phyloP scores from a whole-genome alignment of 2,888 invertebrate species.

The Abrostola tripartita region DNA sequence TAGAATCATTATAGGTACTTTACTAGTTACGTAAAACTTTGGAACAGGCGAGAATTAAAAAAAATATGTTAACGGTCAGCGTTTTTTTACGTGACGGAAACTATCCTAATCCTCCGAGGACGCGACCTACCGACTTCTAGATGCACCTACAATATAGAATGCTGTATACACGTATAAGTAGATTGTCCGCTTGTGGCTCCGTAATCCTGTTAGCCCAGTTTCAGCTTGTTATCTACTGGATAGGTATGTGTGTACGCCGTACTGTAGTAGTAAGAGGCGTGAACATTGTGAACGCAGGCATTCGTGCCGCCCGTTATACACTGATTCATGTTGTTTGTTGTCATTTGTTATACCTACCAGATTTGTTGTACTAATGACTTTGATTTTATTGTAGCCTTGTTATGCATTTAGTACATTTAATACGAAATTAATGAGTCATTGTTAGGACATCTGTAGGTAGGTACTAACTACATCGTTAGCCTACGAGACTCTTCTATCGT shows the following conservation, averaged over 20 bases:
- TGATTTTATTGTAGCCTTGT: conserved; percentile 36
- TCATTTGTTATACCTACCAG: conserved; percentile 26
- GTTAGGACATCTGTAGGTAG: too few species aligned
- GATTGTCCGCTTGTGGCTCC: conserved; percentile 58
- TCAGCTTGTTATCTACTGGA: conserved; percentile 70
- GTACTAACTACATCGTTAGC: too few species aligned
- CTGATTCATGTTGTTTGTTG: conserved; percentile 47
- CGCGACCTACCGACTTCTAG: neutral
- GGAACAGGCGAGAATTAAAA: too few species aligned
- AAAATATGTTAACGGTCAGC: too few species aligned
- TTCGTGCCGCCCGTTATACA: conserved; percentile 40
- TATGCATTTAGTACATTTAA: conserved; percentile 19
- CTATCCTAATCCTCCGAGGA: too few species aligned
- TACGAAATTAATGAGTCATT: neutral
- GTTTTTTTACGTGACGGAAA: too few species aligned
- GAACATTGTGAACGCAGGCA: conserved; percentile 35
- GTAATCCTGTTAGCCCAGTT: conserved; percentile 82
- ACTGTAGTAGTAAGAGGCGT: conserved; percentile 41
- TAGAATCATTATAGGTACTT: too few species aligned
- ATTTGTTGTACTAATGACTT: conserved; percentile 4
- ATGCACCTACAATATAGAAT: conserved; percentile 21
- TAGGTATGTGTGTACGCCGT: conserved; percentile 21
- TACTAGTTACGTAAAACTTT: too few species aligned
- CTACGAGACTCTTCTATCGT: too few species aligned
- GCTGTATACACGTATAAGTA: conserved; percentile 52